Percentiles rank a stretch among this genome's conserved stretches.
Conservation (phyloP, 2,888 invertebrate genomes). For the Phorcus lineatus region DNA sequence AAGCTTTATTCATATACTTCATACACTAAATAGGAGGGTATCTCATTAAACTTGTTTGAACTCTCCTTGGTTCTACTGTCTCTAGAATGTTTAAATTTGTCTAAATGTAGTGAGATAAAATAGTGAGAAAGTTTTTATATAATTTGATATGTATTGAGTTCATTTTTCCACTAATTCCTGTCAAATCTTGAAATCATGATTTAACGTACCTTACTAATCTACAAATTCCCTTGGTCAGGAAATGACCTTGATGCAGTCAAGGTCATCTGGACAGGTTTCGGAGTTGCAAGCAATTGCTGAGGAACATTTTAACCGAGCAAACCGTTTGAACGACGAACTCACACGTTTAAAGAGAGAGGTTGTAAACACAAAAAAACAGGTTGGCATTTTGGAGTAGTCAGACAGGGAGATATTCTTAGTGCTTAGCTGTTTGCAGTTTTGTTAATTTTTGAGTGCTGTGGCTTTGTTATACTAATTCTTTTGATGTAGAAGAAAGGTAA, state of each 20-base stretch:
- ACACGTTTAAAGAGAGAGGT: slow-evolving; percentile 57
- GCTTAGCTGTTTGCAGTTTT: too few species aligned
- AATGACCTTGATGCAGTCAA: slow-evolving; percentile 62
- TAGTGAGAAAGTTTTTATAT: too few species aligned
- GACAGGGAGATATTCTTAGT: too few species aligned
- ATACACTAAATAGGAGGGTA: too few species aligned
- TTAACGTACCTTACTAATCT: not conserved
- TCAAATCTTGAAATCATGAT: not conserved
- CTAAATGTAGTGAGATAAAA: too few species aligned
- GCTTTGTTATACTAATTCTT: too few species aligned
- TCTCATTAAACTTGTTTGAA: too few species aligned
- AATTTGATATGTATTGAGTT: too few species aligned
- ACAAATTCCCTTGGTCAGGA: slow-evolving; percentile 54
- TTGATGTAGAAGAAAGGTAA: not conserved
- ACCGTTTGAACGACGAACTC: slow-evolving; percentile 65
- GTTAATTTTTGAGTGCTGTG: too few species aligned
- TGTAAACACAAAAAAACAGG: slow-evolving; percentile 48
- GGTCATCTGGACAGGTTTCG: slow-evolving; percentile 59
- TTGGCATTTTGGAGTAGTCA: slow-evolving; percentile 18
- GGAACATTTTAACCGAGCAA: slow-evolving; percentile 69
- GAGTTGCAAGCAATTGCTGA: slow-evolving; percentile 70
- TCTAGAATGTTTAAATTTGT: too few species aligned
- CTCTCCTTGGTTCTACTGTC: too few species aligned
- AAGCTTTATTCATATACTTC: too few species aligned
- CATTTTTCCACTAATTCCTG: not conserved